Base-by-base conservation (phyloP, 2,113 vertebrate species). In the Upupa epops region DNA sequence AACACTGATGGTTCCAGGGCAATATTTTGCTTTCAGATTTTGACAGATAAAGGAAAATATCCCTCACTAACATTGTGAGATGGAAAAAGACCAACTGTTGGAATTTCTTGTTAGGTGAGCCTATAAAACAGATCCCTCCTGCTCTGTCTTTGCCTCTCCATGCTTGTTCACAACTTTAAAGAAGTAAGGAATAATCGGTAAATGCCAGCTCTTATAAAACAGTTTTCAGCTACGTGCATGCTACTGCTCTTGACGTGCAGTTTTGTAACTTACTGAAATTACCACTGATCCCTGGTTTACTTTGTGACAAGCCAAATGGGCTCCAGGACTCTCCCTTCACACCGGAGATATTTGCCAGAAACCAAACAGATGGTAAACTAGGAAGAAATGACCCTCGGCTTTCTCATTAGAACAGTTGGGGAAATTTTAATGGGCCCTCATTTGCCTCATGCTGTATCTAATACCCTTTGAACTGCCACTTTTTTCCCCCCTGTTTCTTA, bases 291-390 rank as follows among this genome's bases (percentile, higher is more conserved):
- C 94, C 88, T 54, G 42, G 45, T 88, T 96, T 96, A 93, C 73
- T 92, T 92, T 94, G 82, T 95, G 95, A 95, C 96, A 96, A 97
- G 93, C 95, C 95, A 97, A 97, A 96, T 95, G 92, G 95, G 90
- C 93, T 97, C 78, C 86, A 86, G 88, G 96, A 97, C 65, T 86
- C 90, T 97, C 90, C 81, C 82, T 97, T 97, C 94, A 92, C 96
- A 96, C 95, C 34, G 66, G 95, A 97, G 94, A 93, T 87, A 84
- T 51, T 94, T 96, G 97, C 96, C 97, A 97, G 96, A 97, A 98
- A 96, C 92, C 96, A 97, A 97, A 96, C 98, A 98, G 97, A 98
- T 98, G 97, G 97, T 94, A 95, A 97, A 97, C 91, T 95, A 96
- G 93, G 96, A 96, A 97, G 96, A 97, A 96, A 96, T 97, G 95